Conservation (phyloP, 2,797 vertebrate genomes). For the Pseudochirops corinnae region DNA sequence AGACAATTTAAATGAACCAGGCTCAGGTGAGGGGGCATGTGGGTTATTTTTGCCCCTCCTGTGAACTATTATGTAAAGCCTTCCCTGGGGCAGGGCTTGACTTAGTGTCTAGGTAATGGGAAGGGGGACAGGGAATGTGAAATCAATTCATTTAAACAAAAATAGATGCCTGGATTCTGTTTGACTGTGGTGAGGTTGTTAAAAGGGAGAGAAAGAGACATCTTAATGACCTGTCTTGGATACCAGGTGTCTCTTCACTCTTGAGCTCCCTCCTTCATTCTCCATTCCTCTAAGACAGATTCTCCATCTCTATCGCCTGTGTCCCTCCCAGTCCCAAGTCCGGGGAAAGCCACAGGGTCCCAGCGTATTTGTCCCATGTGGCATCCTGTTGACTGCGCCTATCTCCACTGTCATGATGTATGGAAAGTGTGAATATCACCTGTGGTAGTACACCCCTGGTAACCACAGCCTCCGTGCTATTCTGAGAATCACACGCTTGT, state of each 20-base stretch:
- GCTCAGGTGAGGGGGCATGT: background rate
- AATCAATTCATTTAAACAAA: background rate
- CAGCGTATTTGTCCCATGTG: background rate
- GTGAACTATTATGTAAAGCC: background rate
- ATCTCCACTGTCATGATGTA: background rate
- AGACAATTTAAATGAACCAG: background rate
- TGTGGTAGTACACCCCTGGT: background rate
- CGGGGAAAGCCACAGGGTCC: background rate
- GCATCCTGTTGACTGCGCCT: background rate
- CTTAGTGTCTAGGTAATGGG: background rate
- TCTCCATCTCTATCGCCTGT: background rate
- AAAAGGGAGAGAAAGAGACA: background rate
- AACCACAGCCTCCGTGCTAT: conserved; percentile 20
- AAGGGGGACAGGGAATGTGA: background rate
- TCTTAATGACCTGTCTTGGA: background rate
- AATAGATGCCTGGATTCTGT: background rate
- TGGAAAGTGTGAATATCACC: conserved; percentile 9
- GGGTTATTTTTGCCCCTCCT: background rate
- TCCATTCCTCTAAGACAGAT: background rate
- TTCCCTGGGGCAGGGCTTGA: background rate
- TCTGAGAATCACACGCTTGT: conserved; percentile 37
- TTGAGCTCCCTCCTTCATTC: background rate
- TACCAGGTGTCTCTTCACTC: background rate
- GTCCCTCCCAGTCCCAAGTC: background rate
- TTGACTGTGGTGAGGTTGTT: background rate